A percentile compares a stretch with the other conserved stretches of the same genome.
These are phyloP conservation scores for Bombus fervidus DNA, from an alignment of 1,140 invertebrate species.

Conservation along the genomic window DNA sequence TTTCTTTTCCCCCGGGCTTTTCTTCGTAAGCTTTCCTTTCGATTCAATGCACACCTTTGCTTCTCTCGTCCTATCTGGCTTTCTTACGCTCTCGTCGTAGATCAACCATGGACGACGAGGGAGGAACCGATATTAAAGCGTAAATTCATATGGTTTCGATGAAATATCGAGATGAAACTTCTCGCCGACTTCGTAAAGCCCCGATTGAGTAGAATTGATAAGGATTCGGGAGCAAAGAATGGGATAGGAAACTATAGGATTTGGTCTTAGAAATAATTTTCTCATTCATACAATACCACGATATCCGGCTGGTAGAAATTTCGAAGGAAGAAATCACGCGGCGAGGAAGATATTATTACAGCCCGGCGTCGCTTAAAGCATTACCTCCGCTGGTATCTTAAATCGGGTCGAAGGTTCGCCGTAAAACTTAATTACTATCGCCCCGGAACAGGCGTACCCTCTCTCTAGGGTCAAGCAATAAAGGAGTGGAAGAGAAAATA, in stretches of 20 bases:
- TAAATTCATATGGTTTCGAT: not conserved
- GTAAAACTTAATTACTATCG: slow-evolving; percentile 40
- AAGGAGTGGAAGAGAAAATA: not conserved
- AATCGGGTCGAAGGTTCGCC: not conserved
- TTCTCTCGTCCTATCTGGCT: not conserved
- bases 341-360: slow-evolving; percentile 11
- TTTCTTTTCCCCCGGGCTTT: not conserved
- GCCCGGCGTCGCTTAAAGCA: not conserved
- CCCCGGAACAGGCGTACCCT: not conserved
- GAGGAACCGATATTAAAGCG: slow-evolving; percentile 22
- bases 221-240: not conserved
- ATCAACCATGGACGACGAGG: not conserved
- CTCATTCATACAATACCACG: not conserved
- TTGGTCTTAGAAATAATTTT: not conserved
- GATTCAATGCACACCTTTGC: slow-evolving; percentile 14
- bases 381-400: not conserved
- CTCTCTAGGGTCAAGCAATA: not conserved
- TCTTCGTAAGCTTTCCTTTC: not conserved
- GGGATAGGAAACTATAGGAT: not conserved
- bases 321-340: too few relatives aligned
- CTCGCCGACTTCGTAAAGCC: not conserved
- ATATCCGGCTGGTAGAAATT: not conserved
- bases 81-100: not conserved
- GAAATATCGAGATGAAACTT: slow-evolving; percentile 35
- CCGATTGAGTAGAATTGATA: not conserved